Conservation (phyloP, 2,113 vertebrate genomes). For the Aix galericulata region DNA sequence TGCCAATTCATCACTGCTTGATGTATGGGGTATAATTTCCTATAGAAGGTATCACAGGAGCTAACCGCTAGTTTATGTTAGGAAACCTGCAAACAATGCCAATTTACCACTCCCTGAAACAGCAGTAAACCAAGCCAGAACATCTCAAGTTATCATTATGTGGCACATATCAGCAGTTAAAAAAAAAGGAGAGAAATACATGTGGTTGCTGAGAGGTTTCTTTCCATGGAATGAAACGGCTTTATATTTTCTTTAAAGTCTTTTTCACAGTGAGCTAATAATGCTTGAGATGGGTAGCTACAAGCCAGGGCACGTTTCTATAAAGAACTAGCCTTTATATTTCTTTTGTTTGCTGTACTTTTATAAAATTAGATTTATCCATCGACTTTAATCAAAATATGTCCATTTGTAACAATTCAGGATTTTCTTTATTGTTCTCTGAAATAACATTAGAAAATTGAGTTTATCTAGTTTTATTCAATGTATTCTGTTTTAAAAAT, state of each 20-base stretch:
- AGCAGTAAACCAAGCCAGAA: not conserved
- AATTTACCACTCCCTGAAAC: constrained; percentile 20
- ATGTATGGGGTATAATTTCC: constrained; percentile 1
- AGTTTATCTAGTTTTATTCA: not conserved
- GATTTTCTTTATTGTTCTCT: not conserved
- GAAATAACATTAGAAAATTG: not conserved
- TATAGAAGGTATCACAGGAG: not conserved
- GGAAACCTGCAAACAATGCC: not conserved
- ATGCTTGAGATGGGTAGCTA: not conserved
- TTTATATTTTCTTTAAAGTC: not conserved
- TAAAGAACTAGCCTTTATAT: not conserved
- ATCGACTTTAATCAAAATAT: not conserved
- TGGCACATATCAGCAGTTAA: not conserved
- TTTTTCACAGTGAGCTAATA: not conserved
- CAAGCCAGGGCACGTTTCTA: not conserved
- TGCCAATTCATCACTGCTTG: not conserved
- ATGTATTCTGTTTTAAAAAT: not conserved
- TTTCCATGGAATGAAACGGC: not conserved
- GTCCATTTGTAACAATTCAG: not conserved
- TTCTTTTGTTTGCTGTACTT: not conserved
- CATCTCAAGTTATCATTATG: constrained; percentile 24
- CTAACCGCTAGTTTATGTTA: not conserved
- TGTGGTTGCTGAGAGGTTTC: not conserved
- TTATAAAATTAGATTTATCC: not conserved
- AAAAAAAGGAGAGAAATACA: not conserved